Percentiles rank a stretch among this genome's conserved stretches.
Conservation (phyloP, 2,797 vertebrate genomes). For the Mormyrus proboscirostris region DNA sequence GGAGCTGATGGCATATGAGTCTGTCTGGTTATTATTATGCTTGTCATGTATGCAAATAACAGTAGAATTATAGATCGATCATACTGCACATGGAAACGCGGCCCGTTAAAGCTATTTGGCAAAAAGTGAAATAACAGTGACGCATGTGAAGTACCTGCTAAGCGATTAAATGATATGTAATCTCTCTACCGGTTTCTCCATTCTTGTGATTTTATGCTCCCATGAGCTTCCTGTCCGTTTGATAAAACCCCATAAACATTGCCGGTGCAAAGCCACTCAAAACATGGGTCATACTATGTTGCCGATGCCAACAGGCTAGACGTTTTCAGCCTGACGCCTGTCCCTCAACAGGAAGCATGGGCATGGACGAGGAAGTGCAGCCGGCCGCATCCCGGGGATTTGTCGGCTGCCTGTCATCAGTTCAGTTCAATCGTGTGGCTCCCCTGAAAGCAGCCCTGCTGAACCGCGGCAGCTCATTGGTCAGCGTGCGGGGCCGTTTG, state of each 20-base stretch:
- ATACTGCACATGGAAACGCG: not conserved
- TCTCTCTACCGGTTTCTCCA: not conserved
- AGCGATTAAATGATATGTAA: not conserved
- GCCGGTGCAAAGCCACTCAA: not conserved
- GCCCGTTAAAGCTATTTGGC: not conserved
- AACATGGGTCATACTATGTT: not conserved
- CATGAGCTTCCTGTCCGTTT: not conserved
- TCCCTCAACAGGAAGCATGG: slow-evolving; percentile 53
- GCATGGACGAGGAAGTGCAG: slow-evolving; percentile 63
- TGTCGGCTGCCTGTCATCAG: slow-evolving; percentile 74
- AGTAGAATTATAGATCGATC: not conserved
- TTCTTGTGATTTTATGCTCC: not conserved
- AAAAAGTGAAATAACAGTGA: not conserved
- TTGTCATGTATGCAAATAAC: not conserved
- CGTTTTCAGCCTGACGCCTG: not conserved
- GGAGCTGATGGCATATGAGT: not conserved
- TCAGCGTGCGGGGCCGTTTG: slow-evolving; percentile 63
- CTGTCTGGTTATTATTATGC: not conserved
- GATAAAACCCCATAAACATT: not conserved
- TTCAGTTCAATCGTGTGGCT: slow-evolving; percentile 75
- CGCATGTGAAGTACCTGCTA: not conserved
- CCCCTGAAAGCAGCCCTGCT: slow-evolving; percentile 75
- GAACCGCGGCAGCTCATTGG: slow-evolving; percentile 63
- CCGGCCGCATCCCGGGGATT: slow-evolving; percentile 70
- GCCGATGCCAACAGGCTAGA: not conserved